Evolutionary conservation across 2,113 vertebrate species (phyloP), one percentile per base, ranked within the genome.

Genomic region (Chelonoidis abingdonii): DNA sequence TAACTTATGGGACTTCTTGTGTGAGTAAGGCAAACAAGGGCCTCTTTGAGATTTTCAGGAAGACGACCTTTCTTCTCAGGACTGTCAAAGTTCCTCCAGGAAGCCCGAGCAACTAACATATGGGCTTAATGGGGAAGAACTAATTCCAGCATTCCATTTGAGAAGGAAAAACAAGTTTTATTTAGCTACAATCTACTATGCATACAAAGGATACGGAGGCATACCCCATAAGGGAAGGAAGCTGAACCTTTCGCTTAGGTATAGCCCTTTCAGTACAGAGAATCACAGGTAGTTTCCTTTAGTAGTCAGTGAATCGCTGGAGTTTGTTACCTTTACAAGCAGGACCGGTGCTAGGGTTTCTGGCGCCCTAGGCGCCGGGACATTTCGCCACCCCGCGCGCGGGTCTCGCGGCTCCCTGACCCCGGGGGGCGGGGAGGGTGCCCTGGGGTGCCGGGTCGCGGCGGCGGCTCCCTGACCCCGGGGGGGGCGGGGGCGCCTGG

Each of bases 271-370:
- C 35, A 72, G 72, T 25, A 21, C 49, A 79, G 44, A 83, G 38
- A 7, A 87, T 25, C 57, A 31, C 3, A 69, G 47, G 5, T 21
- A 50, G 4, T 17, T 76, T 44, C 24, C 35, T 80, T 35, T 29
- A 47, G 54, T 0, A 0, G 5, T 85, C 65, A 49, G 7, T 9
- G 76, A 0, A 0, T 21, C 49, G 69, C 57, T 13, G 59, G 59
- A 62, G 13, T 62, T 62, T 16, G 31, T 62, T 62, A 31, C 59
- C 27, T 27, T 62, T 62, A 62, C 29, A 62, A 62, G 59, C n/a
- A n/a, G n/a, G n/a, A n/a, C n/a, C n/a, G n/a, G n/a, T n/a, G n/a
- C n/a, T n/a, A n/a, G n/a, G n/a, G n/a, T n/a, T n/a, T n/a, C n/a
- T n/a, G n/a, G n/a, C n/a, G n/a, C n/a, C n/a, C n/a, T n/a, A n/a